Percentiles rank a stretch among this genome's conserved stretches.
phyloP scores from a whole-genome alignment of 2,888 invertebrate genomes.

The Andrena bucephala region DNA sequence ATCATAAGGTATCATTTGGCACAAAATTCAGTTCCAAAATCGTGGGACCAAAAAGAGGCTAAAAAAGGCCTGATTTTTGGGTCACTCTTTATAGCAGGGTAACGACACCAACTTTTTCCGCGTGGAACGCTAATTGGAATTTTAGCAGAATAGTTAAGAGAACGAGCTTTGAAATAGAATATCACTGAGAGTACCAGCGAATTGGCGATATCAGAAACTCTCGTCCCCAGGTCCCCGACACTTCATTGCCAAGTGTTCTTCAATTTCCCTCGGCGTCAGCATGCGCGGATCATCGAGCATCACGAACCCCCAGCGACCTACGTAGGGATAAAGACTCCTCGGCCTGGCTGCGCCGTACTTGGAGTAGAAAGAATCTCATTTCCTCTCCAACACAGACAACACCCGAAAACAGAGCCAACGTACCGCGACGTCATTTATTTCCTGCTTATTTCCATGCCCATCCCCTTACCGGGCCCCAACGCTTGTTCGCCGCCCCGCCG shows the following conservation, averaged over 20 bases:
- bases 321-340: slow-evolving; percentile 4
- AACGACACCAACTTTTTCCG: too few relatives aligned
- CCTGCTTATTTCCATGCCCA: slow-evolving; percentile 15
- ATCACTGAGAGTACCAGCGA: too few relatives aligned
- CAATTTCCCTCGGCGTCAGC: neutral
- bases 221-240: neutral
- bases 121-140: too few relatives aligned
- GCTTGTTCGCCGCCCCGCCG: neutral
- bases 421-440: slow-evolving; percentile 33
- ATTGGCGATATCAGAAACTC: neutral
- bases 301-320: neutral
- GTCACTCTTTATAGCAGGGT: too few relatives aligned
- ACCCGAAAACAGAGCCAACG: slow-evolving; percentile 9
- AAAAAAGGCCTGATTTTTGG: too few relatives aligned
- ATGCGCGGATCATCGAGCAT: neutral
- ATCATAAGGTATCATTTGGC: too few relatives aligned
- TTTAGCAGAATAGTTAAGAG: too few relatives aligned
- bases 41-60: too few relatives aligned
- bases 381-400: slow-evolving; percentile 25
- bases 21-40: too few relatives aligned
- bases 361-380: slow-evolving; percentile 18
- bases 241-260: neutral
- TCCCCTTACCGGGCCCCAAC: neutral
- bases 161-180: too few relatives aligned
- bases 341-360: neutral